Evolutionary conservation across 2,888 invertebrate species (phyloP).

Genomic region (Dryocosmus kuriphilus): DNA sequence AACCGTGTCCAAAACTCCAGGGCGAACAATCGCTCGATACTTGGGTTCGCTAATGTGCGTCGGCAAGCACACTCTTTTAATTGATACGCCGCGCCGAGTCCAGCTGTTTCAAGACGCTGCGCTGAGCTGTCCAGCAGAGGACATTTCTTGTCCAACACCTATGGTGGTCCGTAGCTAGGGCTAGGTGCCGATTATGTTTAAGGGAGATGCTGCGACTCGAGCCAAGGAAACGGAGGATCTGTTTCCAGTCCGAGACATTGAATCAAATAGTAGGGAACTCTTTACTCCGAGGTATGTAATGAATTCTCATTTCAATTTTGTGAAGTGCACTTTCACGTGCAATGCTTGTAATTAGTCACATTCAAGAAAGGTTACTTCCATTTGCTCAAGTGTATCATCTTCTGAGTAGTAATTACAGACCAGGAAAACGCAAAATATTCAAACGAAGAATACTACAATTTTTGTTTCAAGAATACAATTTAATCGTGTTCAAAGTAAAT

Average conservation of each 20-base stretch:
- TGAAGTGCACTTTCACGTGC: conserved; percentile 8
- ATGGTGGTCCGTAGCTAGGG: conserved; percentile 47
- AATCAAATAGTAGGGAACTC: conserved; percentile 1
- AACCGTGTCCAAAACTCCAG: conserved; percentile 48
- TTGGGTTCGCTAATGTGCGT: conserved; percentile 56
- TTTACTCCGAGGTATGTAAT: conserved; percentile 7
- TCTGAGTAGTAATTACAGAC: neutral
- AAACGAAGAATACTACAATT: neutral
- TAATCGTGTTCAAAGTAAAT: no score
- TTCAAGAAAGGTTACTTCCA: neutral
- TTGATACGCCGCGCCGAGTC: conserved; percentile 44
- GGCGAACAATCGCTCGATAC: conserved; percentile 63
- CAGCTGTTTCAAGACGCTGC: conserved; percentile 49
- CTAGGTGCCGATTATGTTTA: conserved; percentile 35
- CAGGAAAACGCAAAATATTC: neutral
- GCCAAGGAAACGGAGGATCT: conserved; percentile 25
- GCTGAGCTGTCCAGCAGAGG: conserved; percentile 49
- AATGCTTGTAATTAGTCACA: conserved; percentile 22
- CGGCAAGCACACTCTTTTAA: conserved; percentile 48
- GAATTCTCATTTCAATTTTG: conserved; percentile 25
- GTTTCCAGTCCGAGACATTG: conserved; percentile 32
- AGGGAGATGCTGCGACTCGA: conserved; percentile 21
- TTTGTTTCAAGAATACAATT: neutral
- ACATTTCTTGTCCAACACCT: conserved; percentile 47
- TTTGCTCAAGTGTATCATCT: neutral